Evolutionary conservation across 2,113 vertebrate species (phyloP), one percentile per base, ranked within the genome.

Genomic region (Amblyornis subalaris): DNA sequence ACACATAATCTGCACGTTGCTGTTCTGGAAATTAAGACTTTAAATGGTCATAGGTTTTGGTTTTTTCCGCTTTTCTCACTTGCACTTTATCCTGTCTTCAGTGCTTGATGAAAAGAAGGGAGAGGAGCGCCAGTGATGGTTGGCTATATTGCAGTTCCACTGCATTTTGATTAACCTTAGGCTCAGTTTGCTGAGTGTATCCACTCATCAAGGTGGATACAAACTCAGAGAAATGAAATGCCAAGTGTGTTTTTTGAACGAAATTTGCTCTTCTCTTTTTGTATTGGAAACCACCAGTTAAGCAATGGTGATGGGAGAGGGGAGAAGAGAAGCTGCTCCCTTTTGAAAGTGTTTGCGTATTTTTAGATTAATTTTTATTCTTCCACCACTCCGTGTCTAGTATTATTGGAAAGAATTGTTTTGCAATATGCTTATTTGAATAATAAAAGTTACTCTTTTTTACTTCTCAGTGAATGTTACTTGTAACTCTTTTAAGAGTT

Each of bases 151-250:
- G 67, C 75, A 85, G 53, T 62, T 90, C 70, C 45, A 25, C 72
- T 89, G 88, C 55, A 36, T 93, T 96, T 93, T 66, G 57, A 79
- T 95, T 73, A 92, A 72, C 82, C 85, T 33, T 65, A 50, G 73
- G 89, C 79, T 96, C n/a, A 35, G 42, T 67, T 94, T 90, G 67
- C 76, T 82, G 72, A 33, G n/a, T 93, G 83, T 95, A 94, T 94
- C 67, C 48, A 61, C 65, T 92, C 83, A 80, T 80, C 69, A 73
- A 88, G 42, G 42, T 88, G 74, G 85, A 72, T 81, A 70, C 50
- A 72, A 91, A 89, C 50, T 85, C 58, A 78, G 71, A 94, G 75
- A 76, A 90, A 55, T 21, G 10, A 89, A 82, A 50, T 42, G 44
- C 40, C 19, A 48, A 0, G 42, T 31, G 4, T 78, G 21, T 19